Evolutionary conservation across 2,797 vertebrate genomes (phyloP), one percentile per base, ranked within the genome.

Genomic region (Prionace glauca): DNA sequence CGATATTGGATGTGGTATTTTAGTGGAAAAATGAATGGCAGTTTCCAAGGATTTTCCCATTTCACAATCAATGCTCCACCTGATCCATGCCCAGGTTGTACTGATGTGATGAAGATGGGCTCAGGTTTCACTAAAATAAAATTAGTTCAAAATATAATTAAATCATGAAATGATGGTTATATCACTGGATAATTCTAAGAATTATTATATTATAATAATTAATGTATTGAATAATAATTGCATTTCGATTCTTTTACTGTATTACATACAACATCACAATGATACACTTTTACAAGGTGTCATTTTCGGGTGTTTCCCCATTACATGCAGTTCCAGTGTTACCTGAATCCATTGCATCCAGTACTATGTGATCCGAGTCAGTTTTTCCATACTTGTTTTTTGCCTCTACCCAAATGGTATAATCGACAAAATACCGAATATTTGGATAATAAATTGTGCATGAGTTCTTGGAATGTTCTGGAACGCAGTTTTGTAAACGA

Each of bases 401-500:
- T 2, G 97, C 98, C 97, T 97, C 97, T 67, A 99, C 98, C 98
- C 98, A 98, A 95, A 99, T 95, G 0, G 96, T 96, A 67, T 98
- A 56, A 0, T 0, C 3, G 96, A 98, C 96, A 87, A 96, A 96
- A 96, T 96, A 97, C 41, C 96, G 96, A 96, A 96, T 96, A 79
- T 69, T 0, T 91, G 96, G 96, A 90, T 11, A 0, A 7, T 5
- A 2, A 95, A 96, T 26, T 0, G 96, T 96, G 96, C 98, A 98
- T 24, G 96, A 97, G 88, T 96, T 96, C 16, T 97, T 97, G 20
- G 93, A 96, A 67, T n/a, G 96, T 95, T 96, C 95, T 96, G 97
- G 96, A 86, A 96, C 95, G 94, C 98, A 90, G 26, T 12, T 62
- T 90, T 90, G 50, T 90, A 90, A 56, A 90, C 4, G 56, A 56